These are phyloP conservation scores for Gambusia holbrooki DNA, from an alignment of 2,113 vertebrate species.

Conservation along the genomic window DNA sequence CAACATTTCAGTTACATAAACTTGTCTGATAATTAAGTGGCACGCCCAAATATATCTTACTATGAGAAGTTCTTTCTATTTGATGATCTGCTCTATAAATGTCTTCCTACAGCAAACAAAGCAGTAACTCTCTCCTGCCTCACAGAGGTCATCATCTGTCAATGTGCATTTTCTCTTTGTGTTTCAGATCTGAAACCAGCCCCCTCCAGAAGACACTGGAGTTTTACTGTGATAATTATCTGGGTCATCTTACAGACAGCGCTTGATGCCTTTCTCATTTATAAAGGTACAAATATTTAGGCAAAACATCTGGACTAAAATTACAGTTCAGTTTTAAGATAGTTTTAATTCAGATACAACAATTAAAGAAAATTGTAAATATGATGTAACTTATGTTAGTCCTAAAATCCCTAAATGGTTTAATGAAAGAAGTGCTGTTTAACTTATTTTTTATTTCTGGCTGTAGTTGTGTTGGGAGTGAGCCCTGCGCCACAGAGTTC, in stretches of 20 bases:
- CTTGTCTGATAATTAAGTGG: too few species aligned
- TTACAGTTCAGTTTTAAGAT: too few species aligned
- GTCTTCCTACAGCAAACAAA: not conserved
- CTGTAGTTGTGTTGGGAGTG: conserved; percentile 45
- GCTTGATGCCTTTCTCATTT: conserved; percentile 58
- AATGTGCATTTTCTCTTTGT: conserved; percentile 15
- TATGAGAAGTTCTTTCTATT: not conserved
- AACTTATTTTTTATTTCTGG: not conserved
- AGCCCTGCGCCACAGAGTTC: not conserved
- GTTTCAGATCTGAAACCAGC: conserved; percentile 61
- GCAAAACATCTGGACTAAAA: too few species aligned
- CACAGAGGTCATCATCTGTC: too few species aligned
- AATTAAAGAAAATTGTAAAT: not conserved
- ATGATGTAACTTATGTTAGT: not conserved
- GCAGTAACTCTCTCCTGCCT: not conserved
- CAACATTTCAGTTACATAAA: too few species aligned
- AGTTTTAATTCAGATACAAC: not conserved
- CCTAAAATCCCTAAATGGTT: not conserved
- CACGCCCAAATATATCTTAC: not conserved
- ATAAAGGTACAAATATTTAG: conserved; percentile 59
- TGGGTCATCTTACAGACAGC: conserved; percentile 62
- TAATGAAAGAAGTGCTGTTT: not conserved
- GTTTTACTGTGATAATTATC: conserved; percentile 23
- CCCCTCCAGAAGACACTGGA: conserved; percentile 32
- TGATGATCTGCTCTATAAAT: not conserved